Conservation (phyloP, 2,797 vertebrate species). For the Vireo griseus region DNA sequence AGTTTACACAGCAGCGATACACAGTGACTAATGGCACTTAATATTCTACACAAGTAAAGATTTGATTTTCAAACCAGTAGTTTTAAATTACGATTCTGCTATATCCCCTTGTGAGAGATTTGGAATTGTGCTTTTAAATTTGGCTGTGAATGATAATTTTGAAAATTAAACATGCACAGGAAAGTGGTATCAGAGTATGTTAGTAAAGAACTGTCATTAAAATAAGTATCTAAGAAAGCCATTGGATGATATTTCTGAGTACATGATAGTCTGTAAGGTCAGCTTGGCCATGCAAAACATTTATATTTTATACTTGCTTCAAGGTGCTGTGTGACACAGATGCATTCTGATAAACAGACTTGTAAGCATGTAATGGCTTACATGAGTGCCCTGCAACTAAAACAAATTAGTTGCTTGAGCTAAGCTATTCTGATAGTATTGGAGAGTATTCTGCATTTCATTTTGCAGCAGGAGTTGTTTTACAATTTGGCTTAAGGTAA, state of each 20-base stretch:
- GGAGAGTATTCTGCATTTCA: background rate
- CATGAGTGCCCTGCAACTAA: background rate
- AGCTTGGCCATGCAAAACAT: background rate
- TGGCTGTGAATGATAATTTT: background rate
- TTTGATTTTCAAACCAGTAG: background rate
- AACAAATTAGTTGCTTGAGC: background rate
- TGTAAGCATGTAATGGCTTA: background rate
- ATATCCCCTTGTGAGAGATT: background rate
- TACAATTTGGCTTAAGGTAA: background rate
- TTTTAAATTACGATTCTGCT: background rate
- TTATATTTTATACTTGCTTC: background rate
- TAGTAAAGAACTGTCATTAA: background rate
- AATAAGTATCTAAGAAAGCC: background rate
- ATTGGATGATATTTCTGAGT: background rate
- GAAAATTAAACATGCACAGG: background rate
- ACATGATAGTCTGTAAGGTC: background rate
- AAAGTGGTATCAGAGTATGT: background rate
- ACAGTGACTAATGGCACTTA: background rate
- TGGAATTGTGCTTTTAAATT: background rate
- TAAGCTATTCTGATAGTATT: background rate
- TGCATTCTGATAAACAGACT: background rate
- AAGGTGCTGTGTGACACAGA: background rate
- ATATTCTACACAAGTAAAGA: background rate
- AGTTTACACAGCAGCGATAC: background rate
- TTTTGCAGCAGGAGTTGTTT: background rate